phyloP scores from a whole-genome alignment of 2,888 invertebrate genomes.

The Allolobophora icterica region DNA sequence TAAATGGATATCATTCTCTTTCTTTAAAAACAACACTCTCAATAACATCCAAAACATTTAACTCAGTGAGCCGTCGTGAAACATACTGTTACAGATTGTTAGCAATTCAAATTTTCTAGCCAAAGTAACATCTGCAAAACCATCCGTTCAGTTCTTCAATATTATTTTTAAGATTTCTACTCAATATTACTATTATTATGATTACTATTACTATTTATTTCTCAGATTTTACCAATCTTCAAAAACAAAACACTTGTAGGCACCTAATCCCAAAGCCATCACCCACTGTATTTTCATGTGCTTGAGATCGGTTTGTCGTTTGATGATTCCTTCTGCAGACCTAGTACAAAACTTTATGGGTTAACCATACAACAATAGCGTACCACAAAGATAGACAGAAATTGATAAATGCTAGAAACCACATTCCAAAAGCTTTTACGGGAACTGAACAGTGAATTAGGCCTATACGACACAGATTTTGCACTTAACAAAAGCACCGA shows the following conservation, averaged over 20 bases:
- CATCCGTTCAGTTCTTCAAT: not conserved
- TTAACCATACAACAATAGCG: not conserved
- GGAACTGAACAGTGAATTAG: not conserved
- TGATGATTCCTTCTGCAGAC: not conserved
- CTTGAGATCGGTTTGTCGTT: not conserved
- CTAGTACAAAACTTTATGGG: not conserved
- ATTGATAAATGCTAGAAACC: not conserved
- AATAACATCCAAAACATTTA: not conserved
- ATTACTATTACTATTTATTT: not conserved
- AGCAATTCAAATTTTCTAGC: not conserved
- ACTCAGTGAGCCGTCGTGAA: not conserved
- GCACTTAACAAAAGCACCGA: conserved; percentile 17
- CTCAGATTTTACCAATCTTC: not conserved
- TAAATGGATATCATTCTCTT: too few species aligned
- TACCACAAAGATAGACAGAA: too few species aligned
- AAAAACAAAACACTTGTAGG: not conserved
- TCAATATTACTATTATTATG: not conserved
- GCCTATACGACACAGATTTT: not conserved
- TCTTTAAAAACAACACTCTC: not conserved
- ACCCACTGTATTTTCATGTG: not conserved
- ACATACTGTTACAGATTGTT: not conserved
- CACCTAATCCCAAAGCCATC: not conserved
- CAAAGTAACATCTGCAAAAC: not conserved
- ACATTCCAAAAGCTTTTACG: not conserved
- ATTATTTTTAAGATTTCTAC: not conserved